Evolutionary conservation across 2,113 vertebrate genomes (phyloP).

Genomic region (Thomomys bottae): DNA sequence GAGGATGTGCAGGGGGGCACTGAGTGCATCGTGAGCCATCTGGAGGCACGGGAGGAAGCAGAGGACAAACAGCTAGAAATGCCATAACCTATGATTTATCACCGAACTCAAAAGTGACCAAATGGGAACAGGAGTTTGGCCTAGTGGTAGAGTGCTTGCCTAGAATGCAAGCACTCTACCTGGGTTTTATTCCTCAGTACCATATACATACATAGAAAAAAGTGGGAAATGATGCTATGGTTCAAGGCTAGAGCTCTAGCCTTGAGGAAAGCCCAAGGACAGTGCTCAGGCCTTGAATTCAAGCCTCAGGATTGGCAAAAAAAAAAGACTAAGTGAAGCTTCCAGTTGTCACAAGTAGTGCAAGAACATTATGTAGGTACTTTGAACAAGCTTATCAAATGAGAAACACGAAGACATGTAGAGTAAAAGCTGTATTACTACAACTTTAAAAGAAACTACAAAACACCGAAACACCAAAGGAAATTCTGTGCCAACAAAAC

Average conservation of each 20-base stretch:
- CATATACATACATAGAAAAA: too few relatives aligned
- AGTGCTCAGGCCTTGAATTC: too few relatives aligned
- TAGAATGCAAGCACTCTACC: too few relatives aligned
- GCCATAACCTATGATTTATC: background rate
- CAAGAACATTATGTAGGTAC: background rate
- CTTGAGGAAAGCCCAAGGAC: too few relatives aligned
- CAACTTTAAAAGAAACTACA: conserved; percentile 26
- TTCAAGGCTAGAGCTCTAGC: too few relatives aligned
- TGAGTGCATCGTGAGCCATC: conserved; percentile 97
- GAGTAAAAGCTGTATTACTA: background rate
- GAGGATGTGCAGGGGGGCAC: conserved; percentile 95
- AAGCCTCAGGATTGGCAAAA: too few relatives aligned
- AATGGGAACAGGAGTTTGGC: too few relatives aligned
- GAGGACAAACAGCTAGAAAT: background rate
- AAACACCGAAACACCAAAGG: background rate
- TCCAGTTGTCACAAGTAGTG: background rate
- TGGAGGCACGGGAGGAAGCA: conserved; percentile 67
- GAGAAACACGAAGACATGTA: background rate
- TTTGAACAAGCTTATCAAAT: background rate
- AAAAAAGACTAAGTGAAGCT: background rate
- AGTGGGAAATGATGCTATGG: too few relatives aligned
- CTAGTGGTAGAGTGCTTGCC: too few relatives aligned
- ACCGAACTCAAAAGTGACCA: background rate
- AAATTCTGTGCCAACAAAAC: background rate
- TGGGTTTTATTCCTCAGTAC: too few relatives aligned